Evolutionary conservation across 2,113 vertebrate genomes (phyloP).

Genomic region (Nannospalax galili): DNA sequence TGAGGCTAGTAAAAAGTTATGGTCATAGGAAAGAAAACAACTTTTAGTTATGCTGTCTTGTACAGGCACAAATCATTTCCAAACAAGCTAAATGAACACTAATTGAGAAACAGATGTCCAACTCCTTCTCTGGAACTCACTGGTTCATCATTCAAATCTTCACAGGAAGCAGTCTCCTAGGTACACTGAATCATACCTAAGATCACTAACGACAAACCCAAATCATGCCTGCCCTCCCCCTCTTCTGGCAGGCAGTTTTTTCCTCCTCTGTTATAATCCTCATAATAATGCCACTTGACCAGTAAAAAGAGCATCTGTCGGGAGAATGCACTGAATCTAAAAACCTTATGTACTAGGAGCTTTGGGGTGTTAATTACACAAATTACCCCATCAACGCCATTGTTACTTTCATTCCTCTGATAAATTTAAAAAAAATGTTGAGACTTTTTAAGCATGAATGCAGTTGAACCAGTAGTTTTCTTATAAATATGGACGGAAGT

Average conservation of each 20-base stretch:
- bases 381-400: conserved; percentile 80
- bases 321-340: conserved; percentile 62
- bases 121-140: conserved; percentile 65
- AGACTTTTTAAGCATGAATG: conserved; percentile 60
- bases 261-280: conserved; percentile 53
- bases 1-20: conserved; percentile 68
- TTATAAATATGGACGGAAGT: conserved; percentile 60
- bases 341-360: conserved; percentile 66
- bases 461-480: conserved; percentile 53
- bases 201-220: background rate
- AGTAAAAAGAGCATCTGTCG: conserved; percentile 77
- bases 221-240: background rate
- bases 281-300: conserved; percentile 64
- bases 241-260: background rate
- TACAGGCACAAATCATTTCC: conserved; percentile 72
- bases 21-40: conserved; percentile 54
- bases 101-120: conserved; percentile 79
- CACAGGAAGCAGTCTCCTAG: conserved; percentile 42
- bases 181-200: conserved; percentile 64
- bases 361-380: conserved; percentile 82
- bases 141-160: conserved; percentile 71
- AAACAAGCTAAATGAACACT: conserved; percentile 78
- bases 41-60: conserved; percentile 1
- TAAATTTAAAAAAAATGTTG: conserved; percentile 65
- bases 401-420: conserved; percentile 76